Percentiles rank a stretch among this genome's conserved stretches.
phyloP scores from a whole-genome alignment of 2,113 vertebrate genomes.

The Cranoglanis bouderius region DNA sequence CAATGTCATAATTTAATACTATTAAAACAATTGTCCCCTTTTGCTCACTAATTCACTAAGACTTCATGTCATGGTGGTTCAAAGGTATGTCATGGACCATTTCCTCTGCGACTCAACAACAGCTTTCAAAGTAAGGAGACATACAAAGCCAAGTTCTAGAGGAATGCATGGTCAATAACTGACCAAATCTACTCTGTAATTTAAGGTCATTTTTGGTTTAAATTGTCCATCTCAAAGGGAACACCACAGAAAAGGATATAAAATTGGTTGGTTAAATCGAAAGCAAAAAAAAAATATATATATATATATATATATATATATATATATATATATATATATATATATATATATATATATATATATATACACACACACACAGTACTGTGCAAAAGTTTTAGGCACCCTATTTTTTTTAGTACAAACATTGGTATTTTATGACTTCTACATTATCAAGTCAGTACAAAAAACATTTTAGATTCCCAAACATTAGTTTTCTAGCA shows the following conservation, averaged over 20 bases:
- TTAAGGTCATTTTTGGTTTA: not conserved
- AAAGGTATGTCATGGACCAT: not conserved
- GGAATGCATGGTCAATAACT: not conserved
- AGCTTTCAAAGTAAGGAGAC: not conserved
- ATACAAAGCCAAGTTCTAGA: not conserved
- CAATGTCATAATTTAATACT: not conserved
- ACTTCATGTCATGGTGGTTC: not conserved
- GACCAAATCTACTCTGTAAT: not conserved
- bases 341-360: no score
- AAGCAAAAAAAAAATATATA: not conserved
- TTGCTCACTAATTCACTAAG: not conserved
- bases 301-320: no score
- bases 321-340: no score
- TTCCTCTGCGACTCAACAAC: not conserved
- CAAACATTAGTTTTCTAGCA: no score
- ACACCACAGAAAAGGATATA: not conserved
- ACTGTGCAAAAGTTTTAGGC: no score
- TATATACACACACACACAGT: no score
- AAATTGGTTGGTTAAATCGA: not conserved
- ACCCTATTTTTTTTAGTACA: no score
- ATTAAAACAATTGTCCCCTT: no score
- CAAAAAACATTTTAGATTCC: no score
- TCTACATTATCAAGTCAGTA: no score
- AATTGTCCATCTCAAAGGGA: not conserved
- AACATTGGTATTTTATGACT: no score